Percentiles rank a stretch among this genome's conserved stretches.
Evolutionary conservation across 2,888 invertebrate genomes (phyloP).

Genomic region (Athripsodes cinereus): DNA sequence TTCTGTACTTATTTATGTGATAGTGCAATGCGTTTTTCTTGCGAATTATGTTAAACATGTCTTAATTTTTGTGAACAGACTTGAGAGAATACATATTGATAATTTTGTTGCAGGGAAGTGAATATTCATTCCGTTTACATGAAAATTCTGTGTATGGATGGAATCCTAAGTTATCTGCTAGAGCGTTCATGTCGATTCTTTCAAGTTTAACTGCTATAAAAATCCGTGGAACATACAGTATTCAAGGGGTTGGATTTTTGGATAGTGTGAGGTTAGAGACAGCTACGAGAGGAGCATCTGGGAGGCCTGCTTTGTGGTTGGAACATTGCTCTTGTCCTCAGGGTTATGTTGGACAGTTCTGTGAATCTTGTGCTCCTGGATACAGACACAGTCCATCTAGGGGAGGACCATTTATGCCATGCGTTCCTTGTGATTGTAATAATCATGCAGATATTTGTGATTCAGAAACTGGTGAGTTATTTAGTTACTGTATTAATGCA

Average conservation of each 20-base stretch:
- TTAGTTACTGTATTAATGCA: not conserved
- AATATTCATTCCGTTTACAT: conserved; percentile 81
- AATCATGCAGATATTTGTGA: conserved; percentile 95
- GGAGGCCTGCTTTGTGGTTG: conserved; percentile 83
- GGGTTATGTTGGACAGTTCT: conserved; percentile 89
- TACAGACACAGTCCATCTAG: conserved; percentile 86
- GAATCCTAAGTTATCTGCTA: conserved; percentile 83
- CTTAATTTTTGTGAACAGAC: not conserved
- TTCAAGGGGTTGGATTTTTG: conserved; percentile 78
- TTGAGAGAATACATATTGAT: conserved; percentile 5
- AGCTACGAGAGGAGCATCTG: conserved; percentile 71
- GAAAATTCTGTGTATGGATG: conserved; percentile 90
- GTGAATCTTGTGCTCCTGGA: conserved; percentile 95
- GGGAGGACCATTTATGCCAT: conserved; percentile 89
- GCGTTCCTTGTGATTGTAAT: conserved; percentile 96
- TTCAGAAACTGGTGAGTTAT: conserved; percentile 70
- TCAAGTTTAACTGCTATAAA: conserved; percentile 92
- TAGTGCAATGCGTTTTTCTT: conserved; percentile 1
- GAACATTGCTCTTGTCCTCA: conserved; percentile 89
- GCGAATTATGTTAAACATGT: not conserved
- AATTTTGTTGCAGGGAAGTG: conserved; percentile 51
- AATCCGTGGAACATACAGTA: conserved; percentile 87
- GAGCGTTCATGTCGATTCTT: conserved; percentile 87
- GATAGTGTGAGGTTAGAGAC: conserved; percentile 87
- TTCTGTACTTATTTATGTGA: too few species aligned